These are phyloP conservation scores for Hippocampus comes DNA, from an alignment of 2,113 vertebrate genomes.

Conservation along the genomic window DNA sequence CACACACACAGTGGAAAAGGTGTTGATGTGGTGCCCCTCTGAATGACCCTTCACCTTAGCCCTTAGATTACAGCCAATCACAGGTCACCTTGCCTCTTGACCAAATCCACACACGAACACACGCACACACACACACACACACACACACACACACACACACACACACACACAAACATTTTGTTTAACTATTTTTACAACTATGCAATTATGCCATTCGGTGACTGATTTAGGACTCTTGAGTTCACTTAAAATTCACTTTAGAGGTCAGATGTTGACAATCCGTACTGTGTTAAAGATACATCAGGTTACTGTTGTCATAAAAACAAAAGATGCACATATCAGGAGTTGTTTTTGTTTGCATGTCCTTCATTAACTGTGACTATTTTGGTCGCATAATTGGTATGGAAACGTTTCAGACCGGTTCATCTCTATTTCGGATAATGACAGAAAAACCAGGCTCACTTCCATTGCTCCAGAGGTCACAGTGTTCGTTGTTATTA, in stretches of 20 bases:
- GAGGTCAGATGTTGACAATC: too few relatives aligned
- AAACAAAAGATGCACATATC: too few relatives aligned
- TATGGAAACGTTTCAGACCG: neutral
- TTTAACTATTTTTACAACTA: too few relatives aligned
- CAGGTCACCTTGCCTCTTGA: constrained; percentile 36
- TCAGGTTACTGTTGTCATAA: too few relatives aligned
- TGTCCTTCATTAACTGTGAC: neutral
- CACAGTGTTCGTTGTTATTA: neutral
- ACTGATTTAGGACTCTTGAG: too few relatives aligned
- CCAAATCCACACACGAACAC: neutral
- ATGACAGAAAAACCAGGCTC: neutral
- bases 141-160: too few relatives aligned
- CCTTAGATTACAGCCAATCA: constrained; percentile 52
- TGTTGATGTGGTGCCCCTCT: constrained; percentile 56
- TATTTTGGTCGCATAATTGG: neutral
- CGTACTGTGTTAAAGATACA: too few relatives aligned
- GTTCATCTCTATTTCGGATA: neutral
- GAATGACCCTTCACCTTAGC: constrained; percentile 55
- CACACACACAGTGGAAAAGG: constrained; percentile 46
- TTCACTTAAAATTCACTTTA: too few relatives aligned
- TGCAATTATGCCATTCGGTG: too few relatives aligned
- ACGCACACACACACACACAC: too few relatives aligned
- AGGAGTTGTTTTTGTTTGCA: too few relatives aligned
- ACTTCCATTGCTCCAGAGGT: neutral
- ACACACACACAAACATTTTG: too few relatives aligned